Evolutionary conservation across 2,888 invertebrate species (phyloP), one percentile per base, ranked within the genome.

Genomic region (Sinopyrophorus schimmeli): DNA sequence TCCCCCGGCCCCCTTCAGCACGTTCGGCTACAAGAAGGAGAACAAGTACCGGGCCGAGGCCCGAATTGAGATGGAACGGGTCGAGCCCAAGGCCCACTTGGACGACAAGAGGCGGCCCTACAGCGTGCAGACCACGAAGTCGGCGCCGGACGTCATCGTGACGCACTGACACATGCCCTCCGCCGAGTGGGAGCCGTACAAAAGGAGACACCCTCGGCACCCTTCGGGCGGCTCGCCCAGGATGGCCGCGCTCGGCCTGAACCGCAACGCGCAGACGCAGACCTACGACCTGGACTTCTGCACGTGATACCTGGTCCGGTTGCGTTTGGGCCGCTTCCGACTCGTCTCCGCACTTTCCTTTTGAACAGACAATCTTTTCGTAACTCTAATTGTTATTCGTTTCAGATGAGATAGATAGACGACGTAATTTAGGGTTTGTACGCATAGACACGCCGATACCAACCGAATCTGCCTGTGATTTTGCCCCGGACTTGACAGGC

Each of bases 81-180:
- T 66, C 23, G 58, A 50, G 21, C 38, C 49, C 12, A 51, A 54
- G 28, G 42, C 55, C 18, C 51, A 56, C 37, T 43, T 53, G 28
- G 62, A 63, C 23, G 62, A 64, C 21, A 62, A 61, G 61, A 76
- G 81, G 26, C 76, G 86, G 35, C 87, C 88, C 30, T 88, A 86
- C 74, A 88, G 89, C 74, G 84, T 84, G 47, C 86, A 91, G 69
- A 90, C 91, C 44, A 89, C 90, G 47, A 89, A 91, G 66, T 91
- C 92, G 44, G 92, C 92, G 1, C 92, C 92, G 34, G 92, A 92
- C 73, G 92, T 92, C 64, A 90, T 92, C 68, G 91, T 91, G 64
- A 86, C 85, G 53, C 86, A 86, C 82, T 86, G 84, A 86, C 84
- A 81, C 63, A 72, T 75, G 74, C 62, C 83, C 81, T 79, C 80